Evolutionary conservation across 2,888 invertebrate species (phyloP), one percentile per base, ranked within the genome.

Genomic region (Standfussiana lucernea): DNA sequence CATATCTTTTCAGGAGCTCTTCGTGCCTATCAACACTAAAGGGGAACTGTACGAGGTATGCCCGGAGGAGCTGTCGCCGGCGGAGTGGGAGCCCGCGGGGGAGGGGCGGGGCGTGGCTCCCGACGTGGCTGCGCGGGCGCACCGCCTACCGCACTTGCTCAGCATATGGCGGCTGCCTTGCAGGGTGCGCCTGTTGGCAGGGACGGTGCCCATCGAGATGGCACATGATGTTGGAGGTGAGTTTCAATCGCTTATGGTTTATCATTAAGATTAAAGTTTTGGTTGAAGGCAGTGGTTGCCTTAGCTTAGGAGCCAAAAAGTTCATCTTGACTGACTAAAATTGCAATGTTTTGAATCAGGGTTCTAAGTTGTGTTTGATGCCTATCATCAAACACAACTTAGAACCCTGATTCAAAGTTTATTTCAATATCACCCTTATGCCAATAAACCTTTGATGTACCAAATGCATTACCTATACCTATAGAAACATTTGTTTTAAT

Each of bases 1-100:
- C 73, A 83, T 90, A 68, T 75, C 53, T 96, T 97, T 86, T 11
- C 97, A 97, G 97, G 97, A 97, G 93, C 96, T 98, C 86, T 98
- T 98, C 94, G 98, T 98, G 87, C 98, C 98, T 42, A 97, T 98
- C 90, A 97, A 98, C 89, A 98, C 98, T 72, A 98, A 98, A 92
- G 98, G 98, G 64, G 98, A 98, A 93, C 97, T 98, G 93, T 98
- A 98, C 93, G 95, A 98, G 95, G 93, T 97, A 94, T 93, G 97
- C 94, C 95, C 97, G 83, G 94, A 96, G 92, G 94, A 96, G 95
- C 87, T 96, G 90, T 97, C 97, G 56, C 97, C 96, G 68, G 97
- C 95, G 85, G 97, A 97, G 83, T 96, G 97, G 94, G 95, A 97
- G 84, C 95, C 91, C 91, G 97, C 92, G 91, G 97, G 91, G 90